Base-by-base conservation (phyloP, 2,888 invertebrate species). In the Rambutsinella grinnellia region DNA sequence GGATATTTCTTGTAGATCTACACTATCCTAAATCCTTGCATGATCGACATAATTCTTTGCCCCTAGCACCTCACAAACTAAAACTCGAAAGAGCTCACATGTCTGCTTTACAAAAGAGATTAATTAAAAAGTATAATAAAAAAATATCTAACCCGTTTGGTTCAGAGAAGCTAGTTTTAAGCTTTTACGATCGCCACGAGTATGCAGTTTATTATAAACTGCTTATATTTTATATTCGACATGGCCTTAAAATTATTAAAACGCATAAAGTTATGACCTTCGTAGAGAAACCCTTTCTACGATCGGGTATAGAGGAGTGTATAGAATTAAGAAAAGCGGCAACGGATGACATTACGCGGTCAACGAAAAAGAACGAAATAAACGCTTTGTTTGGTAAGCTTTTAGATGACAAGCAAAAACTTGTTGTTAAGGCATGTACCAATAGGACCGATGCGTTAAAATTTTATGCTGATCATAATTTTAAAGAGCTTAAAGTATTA, bases 151-250 rank as follows among this genome's bases (percentile, higher is more conserved):
- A 49, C 13, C 27, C 47, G 1, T 1, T 57, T 1, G 58, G 58
- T 15, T 57, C 28, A 19, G 49, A 67, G 15, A 46, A 28, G 28
- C 23, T 67, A 5, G 2, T 67, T 6, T n/a, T 67, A 1, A 67
- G 57, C 1, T 28, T 67, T 28, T 2, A 49, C 8, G 2, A 10
- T 0, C 57, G 58, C 19, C 23, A 17, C 15, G n/a, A 28, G 23
- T 67, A 67, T 21, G 67, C 49, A 15, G 47, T 57, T 15, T 58
- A 67, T 17, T 57, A 67, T 49, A 67, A 58, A 17, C 24, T 49
- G 1, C 17, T 67, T 21, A 46, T 49, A 13, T 57, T 67, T 1
- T 67, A 67, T 23, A 1, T 49, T 1, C 17, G 24, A 26, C 27
- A 27, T 10, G 58, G 58, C 1, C 3, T 58, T 0, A 58, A 49